Evolutionary conservation across 1,140 invertebrate species (phyloP), one percentile per base, ranked within the genome.

Genomic region (Anoplophora glabripennis): DNA sequence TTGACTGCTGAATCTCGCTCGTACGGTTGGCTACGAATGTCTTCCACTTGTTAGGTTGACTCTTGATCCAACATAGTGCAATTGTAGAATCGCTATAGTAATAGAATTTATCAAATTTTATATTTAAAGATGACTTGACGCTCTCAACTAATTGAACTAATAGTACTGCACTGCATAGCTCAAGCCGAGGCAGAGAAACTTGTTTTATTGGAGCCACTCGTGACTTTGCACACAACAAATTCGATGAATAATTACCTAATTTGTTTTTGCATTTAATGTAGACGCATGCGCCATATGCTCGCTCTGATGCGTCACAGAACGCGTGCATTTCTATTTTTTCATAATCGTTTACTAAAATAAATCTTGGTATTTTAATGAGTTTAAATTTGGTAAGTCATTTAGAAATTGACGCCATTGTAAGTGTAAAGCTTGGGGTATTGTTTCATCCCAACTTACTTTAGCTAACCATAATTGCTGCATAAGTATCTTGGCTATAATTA

Each of bases 271-370:
- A 28, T 18, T 63, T 38, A 0, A 64, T 53, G 61, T 73, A 75
- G 14, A 68, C 45, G 41, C 64, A 68, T 1, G 63, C 62, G 7
- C 69, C 73, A 33, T 73, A 75, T 14, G 68, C 72, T 7, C 21
- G 12, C 58, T 68, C 51, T 10, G 60, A 64, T 4, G 72, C 69
- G 60, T 72, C 68, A 49, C 57, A 57, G 49, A 72, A 71, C 0
- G 59, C 63, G 37, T 72, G 65, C 8, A 72, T 12, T 53, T 74
- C 66, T 41, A 68, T 80, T 75, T 9, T 78, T 45, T 4, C 78
- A 56, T 9, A 76, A 28, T 28, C 21, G 67, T 65, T 79, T 79
- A 14, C 66, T 75, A 38, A 28, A 76, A 74, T 14, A 64, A 3
- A 28, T 28, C 21, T 28, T 3, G 21, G 21, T 28, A 28, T 28